Evolutionary conservation across 2,888 invertebrate genomes (phyloP), one percentile per base, ranked within the genome.

Genomic region (Nycteola revayana): DNA sequence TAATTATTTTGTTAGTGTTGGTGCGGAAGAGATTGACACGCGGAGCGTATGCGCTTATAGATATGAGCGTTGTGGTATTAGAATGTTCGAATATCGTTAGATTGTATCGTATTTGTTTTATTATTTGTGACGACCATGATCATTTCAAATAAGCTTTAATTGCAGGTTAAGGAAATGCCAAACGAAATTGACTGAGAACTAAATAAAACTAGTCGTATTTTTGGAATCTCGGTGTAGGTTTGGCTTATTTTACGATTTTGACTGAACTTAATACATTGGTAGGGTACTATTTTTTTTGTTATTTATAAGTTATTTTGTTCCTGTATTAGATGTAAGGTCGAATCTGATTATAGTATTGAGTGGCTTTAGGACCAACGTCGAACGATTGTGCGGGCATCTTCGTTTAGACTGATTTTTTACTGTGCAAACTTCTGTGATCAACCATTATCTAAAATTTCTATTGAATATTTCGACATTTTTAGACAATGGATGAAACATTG

Each of bases 361-460:
- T 48, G 48, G 51, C 61, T 57, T 56, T 50, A 63, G 49, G 64
- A 67, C 70, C 75, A 69, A 74, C 69, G 59, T 66, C 71, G 58
- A 60, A 59, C 62, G 58, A 49, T 58, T 55, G 69, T 51, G 46
- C 62, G 64, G 69, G 71, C 64, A 54, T 62, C 65, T 66, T 71
- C 61, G 54, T 69, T 67, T 82, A 76, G 87, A 87, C 87, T 85
- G 87, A 85, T 82, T 80, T 83, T 75, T 68, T 68, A 66, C 50
- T 60, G 60, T 59, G 60, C 48, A 52, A 51, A 48, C 45, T n/a
- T n/a, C n/a, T n/a, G n/a, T 42, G 42, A 46, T 39, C 56, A 58
- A 42, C 55, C 55, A 56, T 61, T 67, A 41, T 44, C 46, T 64
- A 30, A 25, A 31, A 38, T 9, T 38, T 48, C 32, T 14, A 14